Evolutionary conservation across 2,113 vertebrate species (phyloP).

Genomic region (Gavialis gangeticus): DNA sequence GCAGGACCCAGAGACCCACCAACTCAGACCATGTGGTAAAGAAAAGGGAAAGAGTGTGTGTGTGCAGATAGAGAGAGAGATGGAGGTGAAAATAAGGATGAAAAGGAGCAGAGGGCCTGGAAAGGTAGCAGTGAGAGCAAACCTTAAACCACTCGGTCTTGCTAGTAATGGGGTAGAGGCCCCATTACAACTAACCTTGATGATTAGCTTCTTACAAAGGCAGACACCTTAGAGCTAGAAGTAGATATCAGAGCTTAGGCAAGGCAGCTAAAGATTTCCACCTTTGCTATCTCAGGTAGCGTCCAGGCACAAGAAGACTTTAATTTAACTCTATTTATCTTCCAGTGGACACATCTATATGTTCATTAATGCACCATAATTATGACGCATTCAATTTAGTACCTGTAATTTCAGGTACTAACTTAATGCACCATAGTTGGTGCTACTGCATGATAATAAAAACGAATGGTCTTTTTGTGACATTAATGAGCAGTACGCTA

Average conservation of each 20-base stretch:
- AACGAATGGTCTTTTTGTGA: too few relatives aligned
- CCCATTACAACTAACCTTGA: not conserved
- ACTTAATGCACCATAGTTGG: too few relatives aligned
- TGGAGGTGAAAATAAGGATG: not conserved
- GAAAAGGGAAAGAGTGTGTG: not conserved
- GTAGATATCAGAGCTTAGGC: constrained; percentile 1
- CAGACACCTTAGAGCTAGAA: constrained; percentile 19
- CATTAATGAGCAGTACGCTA: too few relatives aligned
- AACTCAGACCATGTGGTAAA: not conserved
- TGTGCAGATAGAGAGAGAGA: not conserved
- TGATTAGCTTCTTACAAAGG: constrained; percentile 49
- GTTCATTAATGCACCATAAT: too few relatives aligned
- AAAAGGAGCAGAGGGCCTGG: not conserved
- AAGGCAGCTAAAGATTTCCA: not conserved
- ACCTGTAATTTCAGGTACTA: too few relatives aligned
- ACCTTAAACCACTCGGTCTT: too few relatives aligned
- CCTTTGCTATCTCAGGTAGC: constrained; percentile 18
- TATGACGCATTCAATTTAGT: too few relatives aligned
- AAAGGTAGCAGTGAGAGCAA: not conserved
- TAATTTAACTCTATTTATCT: not conserved
- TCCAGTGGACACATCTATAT: not conserved
- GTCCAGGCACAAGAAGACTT: not conserved
- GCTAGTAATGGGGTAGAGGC: too few relatives aligned
- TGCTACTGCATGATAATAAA: too few relatives aligned
- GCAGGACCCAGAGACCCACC: not conserved